These are phyloP conservation scores for Sebastes melanostomus DNA, from an alignment of 2,797 vertebrate species.

Conservation along the genomic window DNA sequence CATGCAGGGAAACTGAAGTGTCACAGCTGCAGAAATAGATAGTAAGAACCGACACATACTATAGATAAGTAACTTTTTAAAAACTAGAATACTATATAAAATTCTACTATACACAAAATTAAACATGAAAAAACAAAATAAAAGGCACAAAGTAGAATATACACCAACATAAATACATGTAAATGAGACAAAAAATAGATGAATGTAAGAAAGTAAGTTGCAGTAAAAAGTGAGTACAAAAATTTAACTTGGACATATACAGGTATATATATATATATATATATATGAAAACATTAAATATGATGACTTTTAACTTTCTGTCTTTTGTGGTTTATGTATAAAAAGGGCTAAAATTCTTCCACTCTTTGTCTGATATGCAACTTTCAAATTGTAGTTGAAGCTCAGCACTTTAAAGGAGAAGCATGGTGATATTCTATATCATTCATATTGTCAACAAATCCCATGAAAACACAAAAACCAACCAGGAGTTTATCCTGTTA, in stretches of 20 bases:
- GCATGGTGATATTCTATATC: too few species aligned
- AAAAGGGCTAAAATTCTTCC: too few species aligned
- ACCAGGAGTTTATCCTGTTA: too few species aligned
- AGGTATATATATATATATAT: not conserved
- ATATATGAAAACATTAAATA: not conserved
- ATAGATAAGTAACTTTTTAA: not conserved
- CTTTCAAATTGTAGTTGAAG: too few species aligned
- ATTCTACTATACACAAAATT: not conserved
- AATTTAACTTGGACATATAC: not conserved
- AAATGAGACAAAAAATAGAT: not conserved
- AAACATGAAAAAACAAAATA: not conserved
- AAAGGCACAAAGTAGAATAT: not conserved
- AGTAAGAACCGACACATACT: not conserved
- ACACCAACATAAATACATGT: not conserved
- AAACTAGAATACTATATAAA: not conserved
- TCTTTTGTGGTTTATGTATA: not conserved
- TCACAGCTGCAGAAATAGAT: not conserved
- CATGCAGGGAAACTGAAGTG: not conserved
- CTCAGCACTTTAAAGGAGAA: too few species aligned
- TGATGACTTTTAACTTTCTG: not conserved
- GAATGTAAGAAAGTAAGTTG: not conserved
- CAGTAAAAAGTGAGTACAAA: not conserved
- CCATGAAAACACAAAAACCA: too few species aligned
- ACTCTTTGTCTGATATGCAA: too few species aligned
- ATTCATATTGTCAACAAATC: too few species aligned